A percentile compares a stretch with the other conserved stretches of the same genome.
phyloP scores from a whole-genome alignment of 2,888 invertebrate species.

The Masnerella sp. region DNA sequence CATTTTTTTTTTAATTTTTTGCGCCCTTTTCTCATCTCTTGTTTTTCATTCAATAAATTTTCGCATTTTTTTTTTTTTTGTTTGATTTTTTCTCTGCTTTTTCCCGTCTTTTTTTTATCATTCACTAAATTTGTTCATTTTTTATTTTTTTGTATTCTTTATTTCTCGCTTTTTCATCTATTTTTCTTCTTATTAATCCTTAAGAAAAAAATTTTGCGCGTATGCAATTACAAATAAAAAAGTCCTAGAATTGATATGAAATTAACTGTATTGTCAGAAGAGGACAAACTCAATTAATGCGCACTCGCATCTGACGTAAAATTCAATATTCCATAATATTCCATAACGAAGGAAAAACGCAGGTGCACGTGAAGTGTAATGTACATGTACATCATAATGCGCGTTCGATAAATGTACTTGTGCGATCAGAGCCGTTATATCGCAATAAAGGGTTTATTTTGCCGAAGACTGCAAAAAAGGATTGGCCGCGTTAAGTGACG shows the following conservation, averaged over 20 bases:
- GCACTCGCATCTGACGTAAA: constrained; percentile 23
- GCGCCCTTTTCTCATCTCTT: too few relatives aligned
- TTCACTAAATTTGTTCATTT: too few relatives aligned
- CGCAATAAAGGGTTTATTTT: constrained; percentile 35
- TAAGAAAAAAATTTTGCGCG: not conserved
- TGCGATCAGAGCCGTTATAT: constrained; percentile 31
- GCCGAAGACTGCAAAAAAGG: not conserved
- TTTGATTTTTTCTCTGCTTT: too few relatives aligned
- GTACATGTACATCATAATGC: constrained; percentile 39
- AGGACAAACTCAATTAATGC: constrained; percentile 37
- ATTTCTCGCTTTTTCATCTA: too few relatives aligned
- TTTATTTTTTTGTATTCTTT: too few relatives aligned
- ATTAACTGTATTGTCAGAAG: constrained; percentile 15
- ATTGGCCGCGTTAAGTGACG: constrained; percentile 29
- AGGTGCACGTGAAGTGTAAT: constrained; percentile 41
- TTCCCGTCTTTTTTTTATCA: too few relatives aligned
- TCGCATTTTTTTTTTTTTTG: too few relatives aligned
- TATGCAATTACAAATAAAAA: too few relatives aligned
- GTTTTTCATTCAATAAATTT: too few relatives aligned
- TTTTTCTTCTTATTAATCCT: too few relatives aligned
- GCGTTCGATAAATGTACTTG: constrained; percentile 42
- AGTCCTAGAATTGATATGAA: constrained; percentile 13
- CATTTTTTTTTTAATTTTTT: too few relatives aligned
- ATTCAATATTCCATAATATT: constrained; percentile 45
- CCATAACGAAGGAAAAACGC: constrained; percentile 39